Conservation (phyloP, 2,797 vertebrate species). For the Chelmon rostratus region DNA sequence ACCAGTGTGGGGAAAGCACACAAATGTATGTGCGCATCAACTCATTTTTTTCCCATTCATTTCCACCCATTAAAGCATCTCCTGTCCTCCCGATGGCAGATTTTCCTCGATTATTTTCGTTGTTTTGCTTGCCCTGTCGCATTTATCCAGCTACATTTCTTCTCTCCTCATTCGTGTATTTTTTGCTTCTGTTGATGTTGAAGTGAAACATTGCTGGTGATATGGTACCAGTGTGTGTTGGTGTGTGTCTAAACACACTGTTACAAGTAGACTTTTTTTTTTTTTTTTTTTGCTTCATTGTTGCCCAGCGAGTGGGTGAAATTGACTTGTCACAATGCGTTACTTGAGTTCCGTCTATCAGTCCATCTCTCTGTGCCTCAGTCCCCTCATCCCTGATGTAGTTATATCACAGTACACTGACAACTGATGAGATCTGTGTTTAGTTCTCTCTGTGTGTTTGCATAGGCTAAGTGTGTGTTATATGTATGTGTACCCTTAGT, state of each 20-base stretch:
- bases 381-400: constrained; percentile 50
- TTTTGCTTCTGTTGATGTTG: background rate
- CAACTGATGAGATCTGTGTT: constrained; percentile 44
- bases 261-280: constrained; percentile 31
- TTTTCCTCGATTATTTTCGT: background rate
- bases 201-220: constrained; percentile 13
- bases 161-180: background rate
- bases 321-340: constrained; percentile 65
- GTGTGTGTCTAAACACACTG: constrained; percentile 20
- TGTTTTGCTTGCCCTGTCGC: background rate
- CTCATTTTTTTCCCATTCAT: background rate
- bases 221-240: constrained; percentile 8
- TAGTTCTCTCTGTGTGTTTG: background rate
- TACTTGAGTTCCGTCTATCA: constrained; percentile 49
- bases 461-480: constrained; percentile 15
- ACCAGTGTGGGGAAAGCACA: background rate
- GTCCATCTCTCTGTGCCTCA: constrained; percentile 24
- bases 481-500: no score
- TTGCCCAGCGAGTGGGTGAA: constrained; percentile 43
- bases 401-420: constrained; percentile 40
- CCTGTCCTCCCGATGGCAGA: background rate
- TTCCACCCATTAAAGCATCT: background rate
- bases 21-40: background rate
- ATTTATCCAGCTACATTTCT: background rate
- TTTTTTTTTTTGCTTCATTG: constrained; percentile 38